Evolutionary conservation across 2,113 vertebrate species (phyloP).

Genomic region (Osmerus eperlanus): DNA sequence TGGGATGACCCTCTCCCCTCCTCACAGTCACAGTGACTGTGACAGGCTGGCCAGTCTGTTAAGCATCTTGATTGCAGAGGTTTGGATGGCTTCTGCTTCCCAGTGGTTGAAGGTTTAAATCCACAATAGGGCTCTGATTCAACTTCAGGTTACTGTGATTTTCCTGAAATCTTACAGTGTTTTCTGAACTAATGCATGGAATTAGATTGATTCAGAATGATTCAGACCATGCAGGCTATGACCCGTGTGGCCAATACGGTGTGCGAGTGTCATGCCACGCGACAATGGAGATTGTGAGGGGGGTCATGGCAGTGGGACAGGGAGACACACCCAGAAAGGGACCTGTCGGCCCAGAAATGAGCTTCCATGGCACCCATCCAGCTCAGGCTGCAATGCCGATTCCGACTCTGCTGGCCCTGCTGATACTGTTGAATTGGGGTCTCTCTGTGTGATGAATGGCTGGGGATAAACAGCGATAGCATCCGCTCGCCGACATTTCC

Average conservation of each 20-base stretch:
- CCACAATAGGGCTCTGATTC: conserved; percentile 19
- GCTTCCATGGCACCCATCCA: conserved; percentile 3
- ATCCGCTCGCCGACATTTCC: conserved; percentile 71
- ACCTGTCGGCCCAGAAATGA: too few species aligned
- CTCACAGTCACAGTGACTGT: conserved; percentile 33
- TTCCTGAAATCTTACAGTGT: neutral
- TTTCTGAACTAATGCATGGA: too few species aligned
- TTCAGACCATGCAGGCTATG: too few species aligned
- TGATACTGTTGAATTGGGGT: conserved; percentile 27
- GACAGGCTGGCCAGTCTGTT: conserved; percentile 20
- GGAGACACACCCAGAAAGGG: too few species aligned
- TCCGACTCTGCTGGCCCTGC: neutral
- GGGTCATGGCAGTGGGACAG: too few species aligned
- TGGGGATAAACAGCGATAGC: conserved; percentile 71
- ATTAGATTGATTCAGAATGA: too few species aligned
- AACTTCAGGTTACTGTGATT: conserved; percentile 7
- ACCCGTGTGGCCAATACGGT: too few species aligned
- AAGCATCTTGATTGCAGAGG: conserved; percentile 39
- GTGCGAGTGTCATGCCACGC: too few species aligned
- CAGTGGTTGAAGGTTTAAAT: too few species aligned
- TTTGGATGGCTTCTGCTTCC: conserved; percentile 19
- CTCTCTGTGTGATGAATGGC: conserved; percentile 61
- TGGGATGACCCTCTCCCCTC: conserved; percentile 38
- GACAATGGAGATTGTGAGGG: too few species aligned
- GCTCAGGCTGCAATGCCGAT: conserved; percentile 27